These are phyloP conservation scores for Odontocolon sp. DNA, from an alignment of 2,888 invertebrate genomes.

Conservation along the genomic window DNA sequence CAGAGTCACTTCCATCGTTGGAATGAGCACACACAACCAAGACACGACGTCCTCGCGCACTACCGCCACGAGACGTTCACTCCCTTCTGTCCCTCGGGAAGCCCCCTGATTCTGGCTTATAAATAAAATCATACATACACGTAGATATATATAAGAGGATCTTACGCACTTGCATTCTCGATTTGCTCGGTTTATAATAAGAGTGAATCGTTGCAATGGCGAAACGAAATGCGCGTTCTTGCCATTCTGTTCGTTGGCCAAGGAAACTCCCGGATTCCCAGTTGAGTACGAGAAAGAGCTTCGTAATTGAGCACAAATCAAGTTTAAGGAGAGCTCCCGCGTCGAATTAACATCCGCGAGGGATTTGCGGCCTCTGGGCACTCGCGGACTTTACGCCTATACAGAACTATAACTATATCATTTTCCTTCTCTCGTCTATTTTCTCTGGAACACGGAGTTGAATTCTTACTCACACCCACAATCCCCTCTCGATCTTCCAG, in stretches of 20 bases:
- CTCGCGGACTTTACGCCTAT: conserved; percentile 34
- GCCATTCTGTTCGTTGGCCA: conserved; percentile 26
- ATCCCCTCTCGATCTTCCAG: conserved; percentile 52
- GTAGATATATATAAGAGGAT: conserved; percentile 5
- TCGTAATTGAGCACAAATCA: conserved; percentile 81
- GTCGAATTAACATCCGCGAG: conserved; percentile 63
- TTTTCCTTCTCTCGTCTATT: conserved; percentile 45
- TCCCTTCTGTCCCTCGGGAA: conserved; percentile 13
- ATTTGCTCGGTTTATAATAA: conserved; percentile 68
- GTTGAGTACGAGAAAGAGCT: conserved; percentile 66
- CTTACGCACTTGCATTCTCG: conserved; percentile 62
- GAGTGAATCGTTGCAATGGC: conserved; percentile 59
- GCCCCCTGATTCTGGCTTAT: conserved; percentile 66
- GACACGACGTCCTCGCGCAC: conserved; percentile 40
- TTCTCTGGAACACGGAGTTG: conserved; percentile 58
- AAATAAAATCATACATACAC: conserved; percentile 78
- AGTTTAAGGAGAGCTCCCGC: conserved; percentile 77
- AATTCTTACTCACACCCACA: conserved; percentile 61
- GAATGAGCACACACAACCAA: conserved; percentile 50
- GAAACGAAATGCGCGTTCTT: conserved; percentile 13
- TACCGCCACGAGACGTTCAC: conserved; percentile 50
- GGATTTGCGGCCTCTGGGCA: conserved; percentile 62
- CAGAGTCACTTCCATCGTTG: conserved; percentile 65
- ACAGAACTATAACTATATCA: neutral
- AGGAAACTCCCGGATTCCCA: conserved; percentile 20